Base-by-base conservation (phyloP, 2,888 invertebrate genomes). In the Hoplodrina ambigua region DNA sequence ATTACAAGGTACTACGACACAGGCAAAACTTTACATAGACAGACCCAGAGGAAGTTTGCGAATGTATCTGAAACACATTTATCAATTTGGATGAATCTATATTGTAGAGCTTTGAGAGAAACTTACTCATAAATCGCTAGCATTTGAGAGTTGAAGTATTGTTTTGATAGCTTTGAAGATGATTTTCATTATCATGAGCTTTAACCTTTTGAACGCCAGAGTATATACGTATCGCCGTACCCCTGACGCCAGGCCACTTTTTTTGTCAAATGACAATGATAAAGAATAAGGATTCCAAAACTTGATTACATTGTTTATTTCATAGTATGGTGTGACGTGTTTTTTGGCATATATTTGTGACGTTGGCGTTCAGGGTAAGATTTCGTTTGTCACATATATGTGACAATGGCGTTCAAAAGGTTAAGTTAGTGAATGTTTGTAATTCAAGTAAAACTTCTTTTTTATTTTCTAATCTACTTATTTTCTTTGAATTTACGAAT, bases 1-100 rank as follows among this genome's bases (percentile, higher is more conserved):
- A 73, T 67, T 67, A 73, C 54, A 69, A 4, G 60, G 66, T 71
- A 68, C 59, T 69, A 49, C 19, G 60, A 66, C 20, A 53, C 13
- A 44, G 54, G n/a, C 56, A 54, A 41, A 62, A 68, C 81, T 81
- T 63, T 54, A 41, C 55, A 59, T 50, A 65, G 53, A 49, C 20
- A 56, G 78, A 78, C 56, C 67, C 30, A 33, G 52, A n/a, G 55
- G 66, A 76, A 66, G 62, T 78, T 77, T 30, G 57, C 13, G 50
- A 57, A 75, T 70, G 56, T 65, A 62, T 62, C 37, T 20, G 30
- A 54, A 73, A 62, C 49, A 60, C 62, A 78, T 81, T 68, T 68
- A 68, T 68, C 69, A 73, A 55, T 68, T 70, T 59, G 53, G 44
- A 60, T 49, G 60, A 55, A 74, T 33, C 44, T 54, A 49, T 41